These are phyloP conservation scores for Pelusios castaneus DNA, from an alignment of 2,113 vertebrate genomes.

Conservation along the genomic window DNA sequence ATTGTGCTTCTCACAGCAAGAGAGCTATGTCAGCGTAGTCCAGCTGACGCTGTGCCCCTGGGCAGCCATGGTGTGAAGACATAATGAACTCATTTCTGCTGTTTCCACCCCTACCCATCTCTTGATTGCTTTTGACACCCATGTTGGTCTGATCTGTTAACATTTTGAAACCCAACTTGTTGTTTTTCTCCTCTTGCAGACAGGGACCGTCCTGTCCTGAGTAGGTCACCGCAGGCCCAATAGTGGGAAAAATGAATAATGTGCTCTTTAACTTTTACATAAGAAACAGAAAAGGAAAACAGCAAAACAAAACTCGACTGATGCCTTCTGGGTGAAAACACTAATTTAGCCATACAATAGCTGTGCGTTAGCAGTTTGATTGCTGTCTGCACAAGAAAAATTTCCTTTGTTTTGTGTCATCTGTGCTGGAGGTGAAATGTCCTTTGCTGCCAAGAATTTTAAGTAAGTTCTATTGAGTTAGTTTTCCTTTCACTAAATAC, in stretches of 20 bases:
- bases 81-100: not conserved
- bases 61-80: not conserved
- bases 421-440: fast-evolving
- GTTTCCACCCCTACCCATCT: not conserved
- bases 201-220: not conserved
- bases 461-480: not conserved
- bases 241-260: not conserved
- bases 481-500: not conserved
- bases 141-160: not conserved
- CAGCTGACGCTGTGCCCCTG: not conserved
- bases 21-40: not conserved
- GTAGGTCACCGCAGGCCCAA: not conserved
- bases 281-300: not conserved
- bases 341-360: not conserved
- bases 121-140: not conserved
- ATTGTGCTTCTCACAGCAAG: not conserved
- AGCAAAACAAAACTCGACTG: not conserved
- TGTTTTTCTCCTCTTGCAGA: not conserved
- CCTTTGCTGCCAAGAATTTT: not conserved
- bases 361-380: not conserved
- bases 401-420: not conserved
- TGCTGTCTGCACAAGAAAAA: not conserved
- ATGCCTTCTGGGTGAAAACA: not conserved
- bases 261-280: fast-evolving
- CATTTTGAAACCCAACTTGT: not conserved